Evolutionary conservation across 2,888 invertebrate species (phyloP).

Genomic region (Rotaria macrura): DNA sequence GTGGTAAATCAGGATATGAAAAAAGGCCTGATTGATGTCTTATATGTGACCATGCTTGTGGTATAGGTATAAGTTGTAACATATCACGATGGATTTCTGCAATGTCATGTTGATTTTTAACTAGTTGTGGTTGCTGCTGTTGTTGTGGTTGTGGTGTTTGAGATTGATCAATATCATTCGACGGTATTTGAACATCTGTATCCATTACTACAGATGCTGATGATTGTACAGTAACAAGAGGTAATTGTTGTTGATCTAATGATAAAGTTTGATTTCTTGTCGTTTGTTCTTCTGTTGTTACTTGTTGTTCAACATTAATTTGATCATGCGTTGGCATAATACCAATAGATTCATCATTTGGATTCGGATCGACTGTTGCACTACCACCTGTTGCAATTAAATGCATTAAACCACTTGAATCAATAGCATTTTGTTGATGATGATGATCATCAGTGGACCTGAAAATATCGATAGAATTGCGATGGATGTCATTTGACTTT

Average conservation of each 20-base stretch:
- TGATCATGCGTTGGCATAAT: neutral
- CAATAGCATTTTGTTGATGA: neutral
- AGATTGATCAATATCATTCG: neutral
- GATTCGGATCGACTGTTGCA: neutral
- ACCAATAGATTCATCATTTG: neutral
- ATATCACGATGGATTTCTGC: conserved; percentile 13
- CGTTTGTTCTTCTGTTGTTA: neutral
- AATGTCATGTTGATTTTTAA: neutral
- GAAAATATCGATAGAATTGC: neutral
- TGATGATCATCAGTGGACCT: neutral
- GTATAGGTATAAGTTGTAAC: neutral
- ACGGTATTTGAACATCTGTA: neutral
- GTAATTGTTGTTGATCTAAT: neutral
- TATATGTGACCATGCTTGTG: conserved; percentile 20
- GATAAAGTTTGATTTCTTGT: neutral
- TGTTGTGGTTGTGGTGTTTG: too few relatives aligned
- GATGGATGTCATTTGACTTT: neutral
- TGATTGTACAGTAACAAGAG: neutral
- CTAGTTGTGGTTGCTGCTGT: neutral
- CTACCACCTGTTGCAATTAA: neutral
- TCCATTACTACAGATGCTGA: neutral
- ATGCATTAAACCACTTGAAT: neutral
- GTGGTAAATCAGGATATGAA: conserved; percentile 17
- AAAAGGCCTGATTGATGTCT: conserved; percentile 13
- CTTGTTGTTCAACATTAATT: neutral